These are phyloP conservation scores for Bradypodion ventrale DNA, from an alignment of 2,797 vertebrate species.

Conservation along the genomic window DNA sequence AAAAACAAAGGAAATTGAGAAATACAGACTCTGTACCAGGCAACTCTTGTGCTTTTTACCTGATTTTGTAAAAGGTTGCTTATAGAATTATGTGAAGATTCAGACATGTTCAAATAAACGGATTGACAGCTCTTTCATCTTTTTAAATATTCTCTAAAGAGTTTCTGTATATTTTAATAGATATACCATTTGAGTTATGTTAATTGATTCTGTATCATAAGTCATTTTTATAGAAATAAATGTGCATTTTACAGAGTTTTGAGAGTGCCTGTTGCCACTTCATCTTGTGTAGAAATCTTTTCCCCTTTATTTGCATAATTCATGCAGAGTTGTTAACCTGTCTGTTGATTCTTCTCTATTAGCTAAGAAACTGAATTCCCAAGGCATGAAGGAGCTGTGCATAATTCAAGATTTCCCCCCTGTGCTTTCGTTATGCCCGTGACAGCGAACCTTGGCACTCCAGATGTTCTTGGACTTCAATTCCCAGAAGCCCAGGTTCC, in stretches of 20 bases:
- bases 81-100: constrained; percentile 81
- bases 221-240: constrained; percentile 81
- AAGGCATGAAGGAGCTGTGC: constrained; percentile 37
- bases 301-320: constrained; percentile 40
- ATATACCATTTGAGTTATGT: constrained; percentile 72
- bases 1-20: too few species aligned
- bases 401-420: constrained; percentile 8
- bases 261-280: constrained; percentile 74
- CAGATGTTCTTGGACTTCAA: too few species aligned
- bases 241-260: constrained; percentile 77
- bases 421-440: constrained; percentile 60
- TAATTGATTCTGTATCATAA: constrained; percentile 77
- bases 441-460: too few species aligned
- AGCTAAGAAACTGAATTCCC: constrained; percentile 37
- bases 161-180: constrained; percentile 82
- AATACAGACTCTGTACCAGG: constrained; percentile 80
- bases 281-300: constrained; percentile 38
- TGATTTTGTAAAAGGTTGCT: constrained; percentile 82
- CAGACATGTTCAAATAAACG: constrained; percentile 79
- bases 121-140: constrained; percentile 79
- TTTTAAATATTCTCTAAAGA: constrained; percentile 78
- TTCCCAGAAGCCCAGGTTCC: too few species aligned
- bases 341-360: constrained; percentile 29
- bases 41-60: constrained; percentile 82
- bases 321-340: constrained; percentile 36